Evolutionary conservation across 2,888 invertebrate genomes (phyloP).

Genomic region (Miltochrista miniata): DNA sequence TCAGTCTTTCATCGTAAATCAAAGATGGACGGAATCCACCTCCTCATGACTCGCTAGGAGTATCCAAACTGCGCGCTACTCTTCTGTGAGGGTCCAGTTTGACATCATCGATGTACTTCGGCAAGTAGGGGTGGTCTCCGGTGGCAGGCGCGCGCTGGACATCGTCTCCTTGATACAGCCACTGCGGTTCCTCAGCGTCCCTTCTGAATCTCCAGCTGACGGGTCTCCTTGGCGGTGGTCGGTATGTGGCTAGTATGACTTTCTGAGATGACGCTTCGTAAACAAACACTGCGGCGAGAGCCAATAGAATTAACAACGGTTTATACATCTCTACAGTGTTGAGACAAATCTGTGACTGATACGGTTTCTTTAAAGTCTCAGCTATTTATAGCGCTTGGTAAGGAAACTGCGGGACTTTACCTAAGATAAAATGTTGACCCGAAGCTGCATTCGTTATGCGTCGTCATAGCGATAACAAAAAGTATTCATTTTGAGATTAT

Average conservation of each 20-base stretch:
- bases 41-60: not conserved
- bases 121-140: constrained; percentile 7
- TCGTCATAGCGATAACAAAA: not conserved
- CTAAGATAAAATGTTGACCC: not conserved
- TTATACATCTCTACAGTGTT: constrained; percentile 18
- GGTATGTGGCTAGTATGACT: not conserved
- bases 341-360: not conserved
- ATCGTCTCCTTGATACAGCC: constrained; percentile 11
- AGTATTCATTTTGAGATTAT: too few species aligned
- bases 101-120: constrained; percentile 8
- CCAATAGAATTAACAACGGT: constrained; percentile 2
- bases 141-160: constrained; percentile 3
- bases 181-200: constrained; percentile 12
- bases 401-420: not conserved
- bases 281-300: constrained; percentile 12
- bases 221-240: constrained; percentile 6
- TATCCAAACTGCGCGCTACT: constrained; percentile 15
- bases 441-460: not conserved
- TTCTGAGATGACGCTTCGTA: constrained; percentile 7
- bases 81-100: constrained; percentile 13
- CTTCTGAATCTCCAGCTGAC: constrained; percentile 1
- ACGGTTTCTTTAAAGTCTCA: not conserved
- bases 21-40: not conserved
- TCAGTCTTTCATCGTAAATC: not conserved
- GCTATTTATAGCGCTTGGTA: not conserved